Evolutionary conservation across 2,797 vertebrate species (phyloP), one percentile per base, ranked within the genome.

Genomic region (Sternarchorhynchus goeldii): DNA sequence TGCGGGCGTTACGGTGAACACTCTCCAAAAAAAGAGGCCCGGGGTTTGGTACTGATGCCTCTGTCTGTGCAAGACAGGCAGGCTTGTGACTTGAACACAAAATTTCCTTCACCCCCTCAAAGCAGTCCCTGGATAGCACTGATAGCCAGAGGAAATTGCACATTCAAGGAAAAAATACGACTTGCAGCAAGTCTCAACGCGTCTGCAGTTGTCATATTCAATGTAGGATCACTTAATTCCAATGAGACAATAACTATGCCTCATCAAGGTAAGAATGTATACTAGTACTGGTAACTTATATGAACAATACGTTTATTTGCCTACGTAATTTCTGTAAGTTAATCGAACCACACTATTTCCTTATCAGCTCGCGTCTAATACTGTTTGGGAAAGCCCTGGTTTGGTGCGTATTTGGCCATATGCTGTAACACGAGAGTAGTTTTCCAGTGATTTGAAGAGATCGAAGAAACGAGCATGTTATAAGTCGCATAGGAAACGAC

Each of bases 1-100:
- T 98, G 96, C 88, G 97, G 97, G 64, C 94, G 97, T 2, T 99
- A 98, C 82, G 97, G 96, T 2, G 96, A 98, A 87, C 95, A 98
- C 82, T 99, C 97, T 36, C 95, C 95, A 62, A 99, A 99, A 87
- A 95, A 90, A 86, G 97, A 99, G 83, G 95, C 95, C 84, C 90
- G 93, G 65, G 97, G 97, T 75, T 90, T 93, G 87, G 94, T 96
- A 64, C 91, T 93, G 80, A 86, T 96, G 75, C 94, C 96, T 77
- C 82, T 86, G 18, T 82, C 90, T 6, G 89, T 82, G 75, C 88
- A 93, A 80, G 97, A 99, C 81, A 89, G 93, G 69, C 92, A 91
- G 82, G 96, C 93, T 85, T 99, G 97, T 87, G 95, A 97, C 87
- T 94, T 95, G 4, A 85, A 84, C 84, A 93, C 93, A 80, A 88